phyloP scores from a whole-genome alignment of 2,888 invertebrate species.

The Drosophila borealis region DNA sequence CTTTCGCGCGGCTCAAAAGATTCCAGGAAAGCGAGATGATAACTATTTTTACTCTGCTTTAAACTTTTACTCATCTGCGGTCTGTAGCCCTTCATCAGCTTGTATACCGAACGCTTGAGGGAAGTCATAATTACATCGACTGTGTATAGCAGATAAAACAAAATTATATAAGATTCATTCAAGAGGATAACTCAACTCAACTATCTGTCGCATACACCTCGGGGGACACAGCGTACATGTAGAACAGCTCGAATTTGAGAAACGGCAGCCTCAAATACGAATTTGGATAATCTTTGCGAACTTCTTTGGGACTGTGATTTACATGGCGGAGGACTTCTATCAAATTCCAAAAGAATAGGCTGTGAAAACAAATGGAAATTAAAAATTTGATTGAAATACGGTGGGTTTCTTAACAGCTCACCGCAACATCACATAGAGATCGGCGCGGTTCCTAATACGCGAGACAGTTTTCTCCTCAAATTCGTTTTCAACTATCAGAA shows the following conservation, averaged over 20 bases:
- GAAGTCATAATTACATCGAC: conserved; percentile 69
- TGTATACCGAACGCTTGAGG: conserved; percentile 70
- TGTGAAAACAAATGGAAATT: not conserved
- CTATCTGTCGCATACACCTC: conserved; percentile 76
- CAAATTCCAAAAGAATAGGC: conserved; percentile 72
- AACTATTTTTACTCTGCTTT: conserved; percentile 53
- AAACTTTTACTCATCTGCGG: conserved; percentile 23
- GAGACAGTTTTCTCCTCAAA: conserved; percentile 53
- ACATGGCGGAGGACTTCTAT: conserved; percentile 80
- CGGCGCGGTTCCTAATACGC: conserved; percentile 72
- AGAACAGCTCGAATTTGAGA: conserved; percentile 79
- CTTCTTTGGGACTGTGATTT: conserved; percentile 52
- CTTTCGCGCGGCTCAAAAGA: conserved; percentile 1
- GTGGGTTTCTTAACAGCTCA: conserved; percentile 22
- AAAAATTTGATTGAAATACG: no score
- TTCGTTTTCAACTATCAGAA: conserved; percentile 55
- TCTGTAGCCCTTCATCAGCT: conserved; percentile 62
- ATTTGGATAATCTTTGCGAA: conserved; percentile 70
- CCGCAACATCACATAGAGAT: conserved; percentile 78
- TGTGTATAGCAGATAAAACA: conserved; percentile 20
- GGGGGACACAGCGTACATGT: conserved; percentile 73
- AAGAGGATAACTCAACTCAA: conserved; percentile 38
- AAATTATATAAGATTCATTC: not conserved
- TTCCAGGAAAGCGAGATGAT: conserved; percentile 63
- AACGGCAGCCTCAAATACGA: conserved; percentile 80